Evolutionary conservation across 2,888 invertebrate genomes (phyloP).

Genomic region (Apotomis turbidana): DNA sequence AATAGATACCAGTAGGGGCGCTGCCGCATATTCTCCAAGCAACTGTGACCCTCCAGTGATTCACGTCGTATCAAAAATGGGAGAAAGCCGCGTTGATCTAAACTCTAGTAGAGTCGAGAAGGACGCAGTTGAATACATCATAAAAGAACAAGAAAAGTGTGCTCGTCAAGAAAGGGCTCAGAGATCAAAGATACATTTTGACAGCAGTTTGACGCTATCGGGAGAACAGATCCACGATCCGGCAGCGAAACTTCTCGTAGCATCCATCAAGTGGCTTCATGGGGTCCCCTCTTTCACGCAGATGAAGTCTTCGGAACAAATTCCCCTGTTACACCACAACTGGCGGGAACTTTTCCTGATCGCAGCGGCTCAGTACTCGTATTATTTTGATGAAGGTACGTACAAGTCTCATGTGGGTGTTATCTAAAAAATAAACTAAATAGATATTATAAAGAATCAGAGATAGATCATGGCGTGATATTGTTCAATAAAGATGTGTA

Average conservation of each 20-base stretch:
- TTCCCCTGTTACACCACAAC: constrained; percentile 88
- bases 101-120: constrained; percentile 37
- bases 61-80: constrained; percentile 59
- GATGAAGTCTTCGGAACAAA: constrained; percentile 86
- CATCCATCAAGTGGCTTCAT: constrained; percentile 91
- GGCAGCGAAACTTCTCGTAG: constrained; percentile 89
- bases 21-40: constrained; percentile 19
- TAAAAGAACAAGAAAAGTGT: constrained; percentile 50
- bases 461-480: too few relatives aligned
- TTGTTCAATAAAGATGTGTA: too few relatives aligned
- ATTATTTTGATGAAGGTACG: constrained; percentile 89
- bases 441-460: too few relatives aligned
- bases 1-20: constrained; percentile 20
- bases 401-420: neutral
- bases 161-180: constrained; percentile 47
- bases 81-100: constrained; percentile 45
- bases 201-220: constrained; percentile 70
- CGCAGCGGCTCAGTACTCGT: constrained; percentile 92
- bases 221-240: constrained; percentile 84
- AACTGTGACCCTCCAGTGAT: constrained; percentile 57
- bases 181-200: constrained; percentile 46
- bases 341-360: constrained; percentile 94
- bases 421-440: too few relatives aligned
- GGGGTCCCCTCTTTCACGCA: constrained; percentile 90
- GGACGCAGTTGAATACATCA: constrained; percentile 46